Evolutionary conservation across 2,797 vertebrate genomes (phyloP).

Genomic region (Myotis planiceps): DNA sequence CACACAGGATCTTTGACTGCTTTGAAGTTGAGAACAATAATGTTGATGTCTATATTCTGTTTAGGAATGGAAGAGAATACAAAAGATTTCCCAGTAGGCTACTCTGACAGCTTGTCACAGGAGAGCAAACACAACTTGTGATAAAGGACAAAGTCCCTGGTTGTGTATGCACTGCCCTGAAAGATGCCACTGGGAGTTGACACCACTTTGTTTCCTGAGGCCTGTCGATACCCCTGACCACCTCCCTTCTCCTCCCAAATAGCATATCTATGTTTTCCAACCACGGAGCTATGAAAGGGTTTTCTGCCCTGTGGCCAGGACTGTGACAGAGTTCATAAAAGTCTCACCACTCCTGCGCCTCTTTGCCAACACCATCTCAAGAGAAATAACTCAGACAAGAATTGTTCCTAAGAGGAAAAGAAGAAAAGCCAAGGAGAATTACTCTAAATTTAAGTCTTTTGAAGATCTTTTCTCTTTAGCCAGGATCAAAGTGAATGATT

Average conservation of each 20-base stretch:
- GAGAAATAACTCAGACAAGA: conserved; percentile 73
- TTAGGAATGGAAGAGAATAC: not conserved
- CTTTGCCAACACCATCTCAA: conserved; percentile 55
- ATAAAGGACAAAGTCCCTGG: not conserved
- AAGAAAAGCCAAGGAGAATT: conserved; percentile 45
- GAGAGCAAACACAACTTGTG: not conserved
- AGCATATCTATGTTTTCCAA: not conserved
- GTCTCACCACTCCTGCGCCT: conserved; percentile 61
- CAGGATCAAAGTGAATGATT: not conserved
- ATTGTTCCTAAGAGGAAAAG: conserved; percentile 53
- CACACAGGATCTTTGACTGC: not conserved
- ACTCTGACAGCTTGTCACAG: not conserved
- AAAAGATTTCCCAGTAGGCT: not conserved
- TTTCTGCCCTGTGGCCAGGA: not conserved
- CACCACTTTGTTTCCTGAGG: not conserved
- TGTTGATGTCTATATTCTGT: not conserved
- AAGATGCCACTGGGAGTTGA: not conserved
- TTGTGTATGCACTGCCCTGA: not conserved
- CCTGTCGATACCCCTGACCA: accelerated
- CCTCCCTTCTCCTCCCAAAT: not conserved
- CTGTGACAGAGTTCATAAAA: conserved; percentile 63
- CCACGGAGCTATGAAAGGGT: not conserved
- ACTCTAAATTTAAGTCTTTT: conserved; percentile 19
- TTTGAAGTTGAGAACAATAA: not conserved
- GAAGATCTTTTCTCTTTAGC: not conserved